phyloP scores from a whole-genome alignment of 2,888 invertebrate genomes.

The Timema cristinae region DNA sequence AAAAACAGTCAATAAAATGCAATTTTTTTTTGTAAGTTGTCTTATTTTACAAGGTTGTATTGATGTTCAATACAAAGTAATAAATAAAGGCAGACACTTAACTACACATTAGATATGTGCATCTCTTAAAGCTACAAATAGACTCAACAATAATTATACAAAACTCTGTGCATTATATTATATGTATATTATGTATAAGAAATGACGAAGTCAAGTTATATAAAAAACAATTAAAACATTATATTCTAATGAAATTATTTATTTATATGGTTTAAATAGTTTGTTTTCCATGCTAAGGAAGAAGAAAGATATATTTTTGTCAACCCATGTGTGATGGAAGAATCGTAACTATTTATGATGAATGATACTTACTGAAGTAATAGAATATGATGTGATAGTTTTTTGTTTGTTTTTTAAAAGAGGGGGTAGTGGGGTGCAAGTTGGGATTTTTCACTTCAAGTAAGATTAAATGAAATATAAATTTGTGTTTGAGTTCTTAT shows the following conservation, averaged over 20 bases:
- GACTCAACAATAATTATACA: constrained; percentile 19
- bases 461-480: no score
- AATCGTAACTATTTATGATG: constrained; percentile 18
- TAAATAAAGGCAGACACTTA: constrained; percentile 22
- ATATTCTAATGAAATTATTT: no score
- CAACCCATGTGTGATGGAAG: constrained; percentile 20
- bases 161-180: constrained; percentile 24
- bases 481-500: no score
- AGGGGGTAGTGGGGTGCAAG: no score
- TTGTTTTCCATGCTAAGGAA: constrained; percentile 16
- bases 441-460: no score
- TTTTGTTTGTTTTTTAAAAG: no score
- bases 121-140: constrained; percentile 16
- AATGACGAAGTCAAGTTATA: constrained; percentile 13
- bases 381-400: no score
- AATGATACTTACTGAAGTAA: no score
- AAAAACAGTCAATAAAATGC: constrained; percentile 12
- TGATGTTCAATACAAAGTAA: constrained; percentile 12
- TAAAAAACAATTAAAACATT: no score
- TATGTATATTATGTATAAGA: constrained; percentile 21
- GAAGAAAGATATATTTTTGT: constrained; percentile 17
- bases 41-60: constrained; percentile 20
- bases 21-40: constrained; percentile 25
- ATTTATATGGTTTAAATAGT: constrained; percentile 16
- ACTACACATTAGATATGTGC: constrained; percentile 24